Evolutionary conservation across 2,113 vertebrate species (phyloP).

Genomic region (Machaerirhynchus nigripectus): DNA sequence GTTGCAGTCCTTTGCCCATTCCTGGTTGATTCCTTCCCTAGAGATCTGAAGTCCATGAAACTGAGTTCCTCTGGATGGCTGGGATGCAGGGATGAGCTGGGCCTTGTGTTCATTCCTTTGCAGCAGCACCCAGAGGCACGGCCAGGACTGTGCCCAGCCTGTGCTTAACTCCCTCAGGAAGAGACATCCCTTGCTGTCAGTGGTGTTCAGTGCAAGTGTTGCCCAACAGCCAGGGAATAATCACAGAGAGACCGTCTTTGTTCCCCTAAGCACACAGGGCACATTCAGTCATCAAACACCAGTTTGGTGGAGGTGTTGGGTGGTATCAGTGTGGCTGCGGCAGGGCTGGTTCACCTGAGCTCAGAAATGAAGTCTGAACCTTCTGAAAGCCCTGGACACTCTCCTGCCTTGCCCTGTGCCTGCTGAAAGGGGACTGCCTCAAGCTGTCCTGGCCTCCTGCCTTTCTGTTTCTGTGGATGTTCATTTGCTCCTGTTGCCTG

Average conservation of each 20-base stretch:
- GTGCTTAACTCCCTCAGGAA: neutral
- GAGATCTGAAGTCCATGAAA: neutral
- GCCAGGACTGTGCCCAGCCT: neutral
- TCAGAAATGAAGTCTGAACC: neutral
- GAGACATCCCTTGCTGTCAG: neutral
- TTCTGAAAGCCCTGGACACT: neutral
- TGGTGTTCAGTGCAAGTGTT: neutral
- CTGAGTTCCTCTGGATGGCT: neutral
- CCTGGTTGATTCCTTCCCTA: neutral
- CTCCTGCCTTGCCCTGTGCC: neutral
- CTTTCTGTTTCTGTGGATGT: neutral
- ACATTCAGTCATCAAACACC: neutral
- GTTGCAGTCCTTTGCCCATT: neutral
- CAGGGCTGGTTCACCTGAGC: neutral
- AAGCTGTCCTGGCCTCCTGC: neutral
- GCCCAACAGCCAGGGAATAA: neutral
- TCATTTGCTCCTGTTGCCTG: neutral
- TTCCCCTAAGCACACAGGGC: neutral
- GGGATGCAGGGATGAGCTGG: neutral
- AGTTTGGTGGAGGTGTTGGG: neutral
- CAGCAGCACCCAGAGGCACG: fast-evolving
- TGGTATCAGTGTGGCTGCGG: neutral
- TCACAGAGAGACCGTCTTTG: neutral
- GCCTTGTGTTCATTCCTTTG: neutral
- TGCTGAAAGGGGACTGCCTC: neutral